Base-by-base conservation (phyloP, 2,113 vertebrate genomes). In the Ancistrus triradiatus region DNA sequence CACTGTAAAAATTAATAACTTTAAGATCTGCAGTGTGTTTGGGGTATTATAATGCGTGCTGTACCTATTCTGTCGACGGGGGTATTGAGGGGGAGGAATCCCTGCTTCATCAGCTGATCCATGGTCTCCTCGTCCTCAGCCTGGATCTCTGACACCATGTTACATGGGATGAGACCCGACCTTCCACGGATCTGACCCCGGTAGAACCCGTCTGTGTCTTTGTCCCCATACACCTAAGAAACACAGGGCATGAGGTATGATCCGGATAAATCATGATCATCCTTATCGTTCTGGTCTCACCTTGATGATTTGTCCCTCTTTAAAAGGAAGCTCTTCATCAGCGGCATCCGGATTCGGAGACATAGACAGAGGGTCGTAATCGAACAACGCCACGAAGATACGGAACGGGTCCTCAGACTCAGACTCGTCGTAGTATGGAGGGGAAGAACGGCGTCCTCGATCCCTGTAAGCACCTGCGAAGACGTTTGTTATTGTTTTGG, bases 71-170 rank as follows among this genome's bases (percentile, higher is more conserved):
- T 91, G 81, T 95, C 93, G 70, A 97, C 89, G 0, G 95, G 95
- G 0, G 95, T 98, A 79, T 88, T 95, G 69, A 98, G 77, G 0
- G 95, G 93, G 42, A 98, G 91, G 74, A 97, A 98, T 40, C 95
- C 96, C 74, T 96, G 95, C 44, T 93, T 92, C 2, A 97, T 86
- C 8, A 97, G 92, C 79, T 97, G 91, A 17, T 93, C 93, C 90
- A 93, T 89, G 75, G 93, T 91, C 73, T 95, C 93, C 22, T 96
- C 91, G 2, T 97, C 95, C 4, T 95, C 95, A 0, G 93, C 90
- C 49, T 93, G 91, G 52, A 98, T 95, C 79, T 98, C 95, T 0
- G 95, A 98, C 70, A 98, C 95, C 96, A 98, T 98, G 66, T 98
- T 98, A 43, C 96, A 98, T 0, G 96, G 96, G 19, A 98, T 92